Evolutionary conservation across 2,797 vertebrate species (phyloP).

Genomic region (Nyctalus aviator): DNA sequence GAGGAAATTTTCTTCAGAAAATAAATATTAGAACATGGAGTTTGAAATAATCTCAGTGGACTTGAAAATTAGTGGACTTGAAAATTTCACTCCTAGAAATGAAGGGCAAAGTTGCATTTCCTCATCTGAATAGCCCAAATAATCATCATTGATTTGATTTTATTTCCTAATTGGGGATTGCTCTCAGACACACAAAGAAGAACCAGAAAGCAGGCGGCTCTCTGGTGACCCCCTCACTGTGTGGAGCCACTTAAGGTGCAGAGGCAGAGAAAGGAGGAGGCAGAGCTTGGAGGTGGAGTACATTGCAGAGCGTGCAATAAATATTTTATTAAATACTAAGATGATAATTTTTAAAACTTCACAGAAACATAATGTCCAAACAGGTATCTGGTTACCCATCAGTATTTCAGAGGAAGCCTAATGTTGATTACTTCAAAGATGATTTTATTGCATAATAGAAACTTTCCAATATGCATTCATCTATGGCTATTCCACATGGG

Average conservation of each 20-base stretch:
- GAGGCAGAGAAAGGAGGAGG: neutral
- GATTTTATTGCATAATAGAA: neutral
- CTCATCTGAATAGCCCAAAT: neutral
- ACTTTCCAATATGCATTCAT: neutral
- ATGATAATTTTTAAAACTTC: neutral
- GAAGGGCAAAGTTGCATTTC: neutral
- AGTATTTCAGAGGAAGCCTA: neutral
- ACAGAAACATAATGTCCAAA: neutral
- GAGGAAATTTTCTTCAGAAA: constrained; percentile 47
- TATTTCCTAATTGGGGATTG: neutral
- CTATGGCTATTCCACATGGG: neutral
- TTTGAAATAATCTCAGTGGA: neutral
- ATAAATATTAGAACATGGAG: neutral
- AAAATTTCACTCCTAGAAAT: neutral
- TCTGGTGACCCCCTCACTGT: neutral
- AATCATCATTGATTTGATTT: neutral
- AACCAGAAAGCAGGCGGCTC: rapidly evolving
- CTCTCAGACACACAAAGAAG: neutral
- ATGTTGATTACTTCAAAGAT: neutral
- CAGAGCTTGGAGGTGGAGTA: neutral
- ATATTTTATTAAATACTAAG: neutral
- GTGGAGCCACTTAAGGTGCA: too few relatives aligned
- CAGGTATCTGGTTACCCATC: neutral
- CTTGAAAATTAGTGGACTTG: neutral
- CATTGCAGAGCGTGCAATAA: neutral